These are phyloP conservation scores for Erebia palarica DNA, from an alignment of 2,888 invertebrate species.

Conservation along the genomic window DNA sequence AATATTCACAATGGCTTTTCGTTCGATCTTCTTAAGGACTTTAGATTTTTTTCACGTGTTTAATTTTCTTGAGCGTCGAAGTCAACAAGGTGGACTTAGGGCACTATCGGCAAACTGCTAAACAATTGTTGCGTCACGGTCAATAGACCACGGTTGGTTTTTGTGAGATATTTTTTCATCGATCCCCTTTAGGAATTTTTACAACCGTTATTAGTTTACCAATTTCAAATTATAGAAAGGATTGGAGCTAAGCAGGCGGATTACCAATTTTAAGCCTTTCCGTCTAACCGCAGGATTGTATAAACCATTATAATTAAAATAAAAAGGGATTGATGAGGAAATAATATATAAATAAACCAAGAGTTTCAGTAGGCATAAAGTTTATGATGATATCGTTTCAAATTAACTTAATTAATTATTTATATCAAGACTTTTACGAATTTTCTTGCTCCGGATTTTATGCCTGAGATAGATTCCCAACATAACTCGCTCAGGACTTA, in stretches of 20 bases:
- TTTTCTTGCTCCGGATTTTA: too few relatives aligned
- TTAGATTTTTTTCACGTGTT: constrained; percentile 66
- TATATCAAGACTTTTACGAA: too few relatives aligned
- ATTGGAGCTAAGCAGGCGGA: constrained; percentile 53
- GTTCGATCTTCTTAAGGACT: constrained; percentile 70
- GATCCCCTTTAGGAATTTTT: constrained; percentile 42
- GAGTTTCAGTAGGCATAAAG: background rate
- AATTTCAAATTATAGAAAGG: constrained; percentile 61
- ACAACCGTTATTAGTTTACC: constrained; percentile 61
- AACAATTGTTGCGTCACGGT: constrained; percentile 81
- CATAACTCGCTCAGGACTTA: too few relatives aligned
- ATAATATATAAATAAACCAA: constrained; percentile 13
- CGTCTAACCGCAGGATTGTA: constrained; percentile 12
- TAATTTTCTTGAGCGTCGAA: constrained; percentile 68
- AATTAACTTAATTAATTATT: too few relatives aligned
- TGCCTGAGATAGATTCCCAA: too few relatives aligned
- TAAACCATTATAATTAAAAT: background rate
- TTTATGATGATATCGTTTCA: too few relatives aligned
- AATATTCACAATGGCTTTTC: constrained; percentile 78
- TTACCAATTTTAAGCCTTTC: constrained; percentile 43
- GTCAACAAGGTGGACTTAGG: constrained; percentile 79
- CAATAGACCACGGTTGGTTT: constrained; percentile 72
- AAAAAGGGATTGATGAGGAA: constrained; percentile 1
- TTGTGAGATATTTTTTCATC: constrained; percentile 59
- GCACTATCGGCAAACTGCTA: constrained; percentile 74